Conservation (phyloP, 1,140 invertebrate species). For the Camponotus pennsylvanicus region DNA sequence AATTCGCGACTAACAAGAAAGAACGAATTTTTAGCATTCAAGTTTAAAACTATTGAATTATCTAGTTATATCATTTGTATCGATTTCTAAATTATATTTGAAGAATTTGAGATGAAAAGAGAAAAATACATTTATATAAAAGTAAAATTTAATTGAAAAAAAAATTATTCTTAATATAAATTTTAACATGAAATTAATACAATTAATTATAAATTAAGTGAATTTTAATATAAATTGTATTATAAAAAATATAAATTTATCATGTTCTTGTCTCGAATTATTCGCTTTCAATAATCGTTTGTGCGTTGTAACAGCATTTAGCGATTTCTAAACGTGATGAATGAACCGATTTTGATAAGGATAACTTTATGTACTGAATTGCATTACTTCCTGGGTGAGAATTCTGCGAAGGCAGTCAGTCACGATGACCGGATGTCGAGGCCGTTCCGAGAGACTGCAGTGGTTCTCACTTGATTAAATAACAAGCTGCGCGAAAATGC, state of each 20-base stretch:
- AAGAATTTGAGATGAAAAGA: neutral
- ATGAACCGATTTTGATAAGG: slow-evolving; percentile 16
- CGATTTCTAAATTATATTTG: neutral
- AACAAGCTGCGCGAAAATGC: neutral
- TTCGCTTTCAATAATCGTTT: neutral
- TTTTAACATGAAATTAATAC: neutral
- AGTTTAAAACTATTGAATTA: neutral
- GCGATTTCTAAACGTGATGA: neutral
- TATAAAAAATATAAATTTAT: neutral
- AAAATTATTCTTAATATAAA: neutral
- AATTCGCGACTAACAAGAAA: neutral
- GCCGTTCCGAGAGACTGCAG: slow-evolving; percentile 29
- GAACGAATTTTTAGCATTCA: neutral
- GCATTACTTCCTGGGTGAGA: slow-evolving; percentile 30
- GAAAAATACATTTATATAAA: neutral
- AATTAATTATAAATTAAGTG: too few relatives aligned
- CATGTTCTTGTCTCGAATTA: neutral
- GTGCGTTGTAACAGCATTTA: neutral
- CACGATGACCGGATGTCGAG: slow-evolving; percentile 44
- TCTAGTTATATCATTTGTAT: neutral
- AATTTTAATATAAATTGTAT: too few relatives aligned
- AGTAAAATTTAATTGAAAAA: neutral
- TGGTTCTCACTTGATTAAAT: slow-evolving; percentile 16
- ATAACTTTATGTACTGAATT: slow-evolving; percentile 17
- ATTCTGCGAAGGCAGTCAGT: slow-evolving; percentile 43